Percentiles rank a stretch among this genome's conserved stretches.
phyloP scores from a whole-genome alignment of 1,140 invertebrate genomes.

The Tyrophagus putrescentiae region DNA sequence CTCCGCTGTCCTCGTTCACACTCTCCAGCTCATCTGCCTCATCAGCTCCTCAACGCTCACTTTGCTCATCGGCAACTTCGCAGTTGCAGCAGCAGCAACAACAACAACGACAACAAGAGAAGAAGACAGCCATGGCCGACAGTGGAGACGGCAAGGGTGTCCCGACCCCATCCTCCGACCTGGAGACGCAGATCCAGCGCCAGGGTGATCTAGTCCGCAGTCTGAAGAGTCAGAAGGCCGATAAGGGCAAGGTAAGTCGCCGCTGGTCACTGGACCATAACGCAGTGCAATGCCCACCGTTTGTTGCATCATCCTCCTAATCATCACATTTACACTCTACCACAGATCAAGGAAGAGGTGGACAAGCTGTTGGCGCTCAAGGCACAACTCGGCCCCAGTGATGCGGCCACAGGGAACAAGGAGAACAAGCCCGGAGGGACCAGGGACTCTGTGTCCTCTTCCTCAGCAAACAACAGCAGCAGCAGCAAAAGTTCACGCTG shows the following conservation, averaged over 20 bases:
- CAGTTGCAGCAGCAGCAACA: background rate
- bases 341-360: conserved; percentile 61
- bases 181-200: conserved; percentile 50
- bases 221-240: conserved; percentile 60
- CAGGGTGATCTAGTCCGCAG: conserved; percentile 65
- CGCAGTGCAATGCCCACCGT: background rate
- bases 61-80: background rate
- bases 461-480: background rate
- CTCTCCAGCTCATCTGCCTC: background rate
- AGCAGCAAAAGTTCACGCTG: conserved; percentile 21
- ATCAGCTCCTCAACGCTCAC: background rate
- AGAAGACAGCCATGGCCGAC: background rate
- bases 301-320: background rate
- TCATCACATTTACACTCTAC: background rate
- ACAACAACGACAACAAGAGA: background rate
- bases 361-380: conserved; percentile 62
- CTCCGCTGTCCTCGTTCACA: background rate
- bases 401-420: background rate
- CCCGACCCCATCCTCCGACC: no score
- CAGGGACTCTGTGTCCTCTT: background rate
- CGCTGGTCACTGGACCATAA: background rate
- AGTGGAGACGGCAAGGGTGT: no score
- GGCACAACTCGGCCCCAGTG: conserved; percentile 41
- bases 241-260: conserved; percentile 47
- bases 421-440: background rate